Evolutionary conservation across 2,113 vertebrate species (phyloP).

Genomic region (Dromiciops gliroides): DNA sequence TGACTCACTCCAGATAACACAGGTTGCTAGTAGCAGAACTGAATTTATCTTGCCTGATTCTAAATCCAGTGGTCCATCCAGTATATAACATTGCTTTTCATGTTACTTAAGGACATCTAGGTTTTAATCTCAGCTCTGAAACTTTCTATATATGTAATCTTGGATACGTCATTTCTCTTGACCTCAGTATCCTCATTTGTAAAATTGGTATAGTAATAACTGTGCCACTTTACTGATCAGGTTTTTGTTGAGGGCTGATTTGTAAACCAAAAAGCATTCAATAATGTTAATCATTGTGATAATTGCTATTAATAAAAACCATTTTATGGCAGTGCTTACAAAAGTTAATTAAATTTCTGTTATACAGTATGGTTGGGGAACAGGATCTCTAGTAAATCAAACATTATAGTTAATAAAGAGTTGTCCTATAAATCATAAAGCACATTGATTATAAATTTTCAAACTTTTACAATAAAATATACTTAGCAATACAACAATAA

Average conservation of each 20-base stretch:
- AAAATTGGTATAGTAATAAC: background rate
- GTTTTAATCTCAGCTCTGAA: background rate
- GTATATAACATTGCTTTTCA: background rate
- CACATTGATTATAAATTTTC: background rate
- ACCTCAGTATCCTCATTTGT: background rate
- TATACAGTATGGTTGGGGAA: background rate
- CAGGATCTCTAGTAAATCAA: background rate
- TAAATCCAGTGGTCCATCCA: slow-evolving; percentile 1
- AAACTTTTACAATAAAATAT: background rate
- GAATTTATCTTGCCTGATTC: slow-evolving; percentile 3
- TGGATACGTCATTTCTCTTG: background rate
- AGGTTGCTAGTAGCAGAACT: background rate
- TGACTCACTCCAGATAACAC: background rate
- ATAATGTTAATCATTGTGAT: background rate
- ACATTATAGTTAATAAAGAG: background rate
- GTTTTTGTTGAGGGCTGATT: background rate
- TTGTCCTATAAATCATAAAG: background rate
- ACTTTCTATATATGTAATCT: background rate
- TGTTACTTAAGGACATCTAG: background rate
- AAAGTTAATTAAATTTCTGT: background rate
- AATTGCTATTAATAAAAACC: background rate
- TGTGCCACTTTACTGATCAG: background rate
- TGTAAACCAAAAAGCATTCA: background rate
- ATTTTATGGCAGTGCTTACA: background rate
- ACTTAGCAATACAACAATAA: background rate